Evolutionary conservation across 1,140 invertebrate genomes (phyloP).

Genomic region (Drosophila tristis): DNA sequence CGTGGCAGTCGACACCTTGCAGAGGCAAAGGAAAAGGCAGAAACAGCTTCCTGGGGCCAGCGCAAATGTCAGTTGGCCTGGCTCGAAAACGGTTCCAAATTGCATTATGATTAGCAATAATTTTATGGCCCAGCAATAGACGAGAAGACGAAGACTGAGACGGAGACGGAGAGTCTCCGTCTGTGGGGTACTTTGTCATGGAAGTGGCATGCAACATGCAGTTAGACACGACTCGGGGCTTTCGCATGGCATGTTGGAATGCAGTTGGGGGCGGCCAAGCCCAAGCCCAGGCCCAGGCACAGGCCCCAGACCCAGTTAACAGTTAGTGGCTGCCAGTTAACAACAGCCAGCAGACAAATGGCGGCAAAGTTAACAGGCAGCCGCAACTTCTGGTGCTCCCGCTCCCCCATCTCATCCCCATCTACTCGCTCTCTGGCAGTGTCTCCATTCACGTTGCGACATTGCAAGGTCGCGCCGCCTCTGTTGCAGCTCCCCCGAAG

Average conservation of each 20-base stretch:
- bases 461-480: constrained; percentile 70
- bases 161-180: too few species aligned
- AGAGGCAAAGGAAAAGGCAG: background rate
- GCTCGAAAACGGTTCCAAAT: constrained; percentile 44
- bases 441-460: constrained; percentile 52
- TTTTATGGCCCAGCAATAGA: constrained; percentile 43
- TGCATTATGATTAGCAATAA: constrained; percentile 75
- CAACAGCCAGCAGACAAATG: constrained; percentile 55
- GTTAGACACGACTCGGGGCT: constrained; percentile 57
- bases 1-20: constrained; percentile 34
- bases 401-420: too few species aligned
- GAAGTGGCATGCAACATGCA: constrained; percentile 75
- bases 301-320: constrained; percentile 35
- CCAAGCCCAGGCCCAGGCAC: constrained; percentile 25
- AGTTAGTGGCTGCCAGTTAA: constrained; percentile 51
- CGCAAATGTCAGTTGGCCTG: constrained; percentile 51
- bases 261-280: constrained; percentile 66
- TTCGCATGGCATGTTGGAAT: constrained; percentile 72
- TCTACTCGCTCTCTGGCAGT: background rate
- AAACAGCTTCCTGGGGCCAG: constrained; percentile 32
- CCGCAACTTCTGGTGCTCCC: too few species aligned
- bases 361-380: constrained; percentile 68
- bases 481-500: constrained; percentile 49
- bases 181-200: constrained; percentile 26
- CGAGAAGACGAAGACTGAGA: too few species aligned